Conservation (phyloP, 1,140 invertebrate species). For the Amyelois transitella region DNA sequence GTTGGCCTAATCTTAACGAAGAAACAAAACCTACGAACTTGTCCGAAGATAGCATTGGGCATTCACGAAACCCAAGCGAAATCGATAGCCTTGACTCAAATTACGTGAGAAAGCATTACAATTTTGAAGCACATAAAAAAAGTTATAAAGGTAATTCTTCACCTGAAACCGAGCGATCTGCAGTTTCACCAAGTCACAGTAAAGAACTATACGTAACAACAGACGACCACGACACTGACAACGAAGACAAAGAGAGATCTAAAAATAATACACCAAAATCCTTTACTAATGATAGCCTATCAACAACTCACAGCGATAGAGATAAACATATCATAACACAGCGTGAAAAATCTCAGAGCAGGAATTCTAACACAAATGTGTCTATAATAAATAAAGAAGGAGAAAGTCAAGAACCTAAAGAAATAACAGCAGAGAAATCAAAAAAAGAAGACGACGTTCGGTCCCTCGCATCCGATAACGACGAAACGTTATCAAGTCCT, state of each 20-base stretch:
- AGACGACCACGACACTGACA: slow-evolving; percentile 55
- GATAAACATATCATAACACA: slow-evolving; percentile 25
- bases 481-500: slow-evolving; percentile 60
- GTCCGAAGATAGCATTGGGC: slow-evolving; percentile 65
- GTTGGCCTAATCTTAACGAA: slow-evolving; percentile 66
- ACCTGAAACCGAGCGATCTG: slow-evolving; percentile 59
- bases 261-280: slow-evolving; percentile 70
- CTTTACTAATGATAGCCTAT: slow-evolving; percentile 54
- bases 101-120: slow-evolving; percentile 76
- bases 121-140: slow-evolving; percentile 66
- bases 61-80: slow-evolving; percentile 73
- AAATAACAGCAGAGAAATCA: slow-evolving; percentile 16
- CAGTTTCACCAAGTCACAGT: slow-evolving; percentile 37
- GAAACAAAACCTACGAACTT: slow-evolving; percentile 56
- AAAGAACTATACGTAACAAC: slow-evolving; percentile 64
- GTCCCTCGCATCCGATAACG: slow-evolving; percentile 63
- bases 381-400: slow-evolving; percentile 34
- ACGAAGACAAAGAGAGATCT: slow-evolving; percentile 46
- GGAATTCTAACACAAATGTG: slow-evolving; percentile 38
- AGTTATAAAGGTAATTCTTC: slow-evolving; percentile 63
- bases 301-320: slow-evolving; percentile 28
- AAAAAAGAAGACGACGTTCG: slow-evolving; percentile 39
- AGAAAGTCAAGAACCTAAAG: slow-evolving; percentile 19
- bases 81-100: slow-evolving; percentile 80
- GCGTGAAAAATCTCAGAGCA: slow-evolving; percentile 21